phyloP scores from a whole-genome alignment of 2,113 vertebrate species.

The Acanthochromis polyacanthus region DNA sequence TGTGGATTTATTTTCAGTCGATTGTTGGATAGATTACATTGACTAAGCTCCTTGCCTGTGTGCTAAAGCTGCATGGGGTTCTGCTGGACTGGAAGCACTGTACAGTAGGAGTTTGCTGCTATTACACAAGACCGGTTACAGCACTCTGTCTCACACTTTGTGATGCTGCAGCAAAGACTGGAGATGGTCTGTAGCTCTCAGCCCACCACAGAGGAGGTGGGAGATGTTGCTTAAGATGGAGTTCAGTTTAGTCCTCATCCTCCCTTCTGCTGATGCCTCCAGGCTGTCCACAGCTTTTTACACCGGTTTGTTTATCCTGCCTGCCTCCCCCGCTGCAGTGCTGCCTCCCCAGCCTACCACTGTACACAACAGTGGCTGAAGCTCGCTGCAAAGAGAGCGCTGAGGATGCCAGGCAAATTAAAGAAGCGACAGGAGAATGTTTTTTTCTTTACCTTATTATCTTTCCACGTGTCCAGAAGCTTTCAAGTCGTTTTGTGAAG shows the following conservation, averaged over 20 bases:
- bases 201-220: constrained; percentile 71
- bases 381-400: constrained; percentile 17
- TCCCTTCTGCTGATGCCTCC: constrained; percentile 67
- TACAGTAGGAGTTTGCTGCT: neutral
- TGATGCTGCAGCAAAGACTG: constrained; percentile 49
- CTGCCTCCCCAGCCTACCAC: constrained; percentile 39
- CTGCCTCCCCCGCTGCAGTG: constrained; percentile 61
- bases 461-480: neutral
- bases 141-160: neutral
- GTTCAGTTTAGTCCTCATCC: constrained; percentile 50
- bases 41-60: neutral
- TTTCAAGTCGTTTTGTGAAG: neutral
- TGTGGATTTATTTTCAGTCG: too few species aligned
- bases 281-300: constrained; percentile 62
- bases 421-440: constrained; percentile 4
- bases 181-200: constrained; percentile 55
- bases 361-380: constrained; percentile 26
- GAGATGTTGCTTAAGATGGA: constrained; percentile 63
- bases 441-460: constrained; percentile 17
- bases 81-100: neutral
- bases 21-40: neutral
- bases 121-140: constrained; percentile 38
- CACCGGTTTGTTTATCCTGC: constrained; percentile 68
- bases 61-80: neutral
- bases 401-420: constrained; percentile 21